Base-by-base conservation (phyloP, 1,140 invertebrate species). In the Daktulosphaira vitifoliae region DNA sequence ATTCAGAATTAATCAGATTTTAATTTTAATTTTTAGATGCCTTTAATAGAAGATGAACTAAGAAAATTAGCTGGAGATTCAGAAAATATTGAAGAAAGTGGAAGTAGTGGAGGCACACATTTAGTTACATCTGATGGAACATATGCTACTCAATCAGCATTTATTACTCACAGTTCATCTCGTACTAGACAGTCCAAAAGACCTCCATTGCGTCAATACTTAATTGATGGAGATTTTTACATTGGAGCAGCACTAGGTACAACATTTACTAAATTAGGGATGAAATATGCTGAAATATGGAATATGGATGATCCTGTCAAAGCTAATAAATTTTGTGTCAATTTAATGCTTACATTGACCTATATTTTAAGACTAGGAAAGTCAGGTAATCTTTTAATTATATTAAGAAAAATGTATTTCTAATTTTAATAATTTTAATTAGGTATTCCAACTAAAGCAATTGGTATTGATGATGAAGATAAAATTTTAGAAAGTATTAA, bases 101-200 rank as follows among this genome's bases (percentile, higher is more conserved):
- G 39, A 67, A 67, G 29, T 2, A 44, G 59, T 38, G 29, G 29
- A 33, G 48, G 70, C 49, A 69, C 73, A 51, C 84, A 85, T 68
- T 75, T 91, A 33, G 91, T 97, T n/a, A 96, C 93, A 38, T 94
- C 92, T 25, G 96, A 99, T 80, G 97, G 97, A 46, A 98, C 96
- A 4, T 99, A 99, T 75, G 96, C 95, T 29, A 90, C 93, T 3
- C 96, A 99, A 76, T 97, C 92, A 70, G 94, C 92, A 52, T 96
- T 99, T 74, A 96, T 88, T 73, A 79, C 91, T 67, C 13, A 9
- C 29, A 62, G 44, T 23, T 39, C 16, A 8, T 42, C 56, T 48
- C 56, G 56, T 22, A 62, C 6, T 48, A 2, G 68, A 22, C 39
- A 56, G 15, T 56, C 67, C 13, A 72, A 66, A 39, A 11, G 88